Evolutionary conservation across 2,888 invertebrate species (phyloP).

Genomic region (Philaethria dido): DNA sequence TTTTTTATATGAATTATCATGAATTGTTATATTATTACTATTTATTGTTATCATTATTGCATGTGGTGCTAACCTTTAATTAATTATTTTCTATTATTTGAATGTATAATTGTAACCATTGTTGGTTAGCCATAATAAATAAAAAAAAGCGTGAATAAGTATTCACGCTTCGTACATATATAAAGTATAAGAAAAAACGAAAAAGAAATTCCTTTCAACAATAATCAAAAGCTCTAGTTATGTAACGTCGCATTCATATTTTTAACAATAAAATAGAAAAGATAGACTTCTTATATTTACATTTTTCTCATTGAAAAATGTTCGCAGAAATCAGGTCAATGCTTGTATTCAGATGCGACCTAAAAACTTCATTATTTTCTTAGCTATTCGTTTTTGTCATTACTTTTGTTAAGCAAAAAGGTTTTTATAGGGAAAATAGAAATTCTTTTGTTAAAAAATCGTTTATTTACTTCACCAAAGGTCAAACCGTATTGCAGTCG

Average conservation of each 20-base stretch:
- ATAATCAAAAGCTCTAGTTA: neutral
- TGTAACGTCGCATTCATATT: neutral
- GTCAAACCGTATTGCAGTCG: neutral
- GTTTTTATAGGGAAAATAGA: neutral
- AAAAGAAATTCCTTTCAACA: neutral
- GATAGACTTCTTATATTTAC: neutral
- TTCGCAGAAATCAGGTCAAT: constrained; percentile 10
- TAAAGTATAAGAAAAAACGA: neutral
- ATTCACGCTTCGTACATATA: too few species aligned
- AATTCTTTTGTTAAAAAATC: neutral
- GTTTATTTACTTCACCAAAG: constrained; percentile 11
- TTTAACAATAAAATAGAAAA: neutral
- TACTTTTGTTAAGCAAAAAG: neutral
- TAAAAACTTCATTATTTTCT: neutral
- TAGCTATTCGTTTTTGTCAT: neutral
- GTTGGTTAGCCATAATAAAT: too few species aligned
- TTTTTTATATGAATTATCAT: too few species aligned
- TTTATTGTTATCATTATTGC: too few species aligned
- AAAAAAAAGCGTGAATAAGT: too few species aligned
- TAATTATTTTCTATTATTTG: too few species aligned
- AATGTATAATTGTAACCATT: too few species aligned
- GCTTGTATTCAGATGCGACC: constrained; percentile 1
- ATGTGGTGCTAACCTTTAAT: too few species aligned
- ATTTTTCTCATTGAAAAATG: constrained; percentile 10
- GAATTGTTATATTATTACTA: too few species aligned